Evolutionary conservation across 2,113 vertebrate genomes (phyloP), one percentile per base, ranked within the genome.

Genomic region (Toxotes jaculatrix): DNA sequence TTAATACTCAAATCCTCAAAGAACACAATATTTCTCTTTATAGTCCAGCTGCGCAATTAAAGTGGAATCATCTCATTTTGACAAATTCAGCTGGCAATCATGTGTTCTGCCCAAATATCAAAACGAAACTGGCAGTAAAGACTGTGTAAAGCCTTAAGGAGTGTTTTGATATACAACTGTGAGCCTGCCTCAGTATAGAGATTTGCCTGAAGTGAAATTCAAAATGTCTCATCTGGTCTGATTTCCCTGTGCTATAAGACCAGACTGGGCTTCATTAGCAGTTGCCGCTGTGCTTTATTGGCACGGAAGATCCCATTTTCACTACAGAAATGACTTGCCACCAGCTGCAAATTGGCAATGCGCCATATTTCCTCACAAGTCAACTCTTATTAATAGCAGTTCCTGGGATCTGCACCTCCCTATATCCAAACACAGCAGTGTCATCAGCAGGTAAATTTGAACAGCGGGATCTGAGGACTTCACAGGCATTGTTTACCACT

Each of bases 261-360:
- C 80, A 80, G 84, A 84, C 79, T 74, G 75, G 85, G 72, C 86
- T 84, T 88, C 88, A 92, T 93, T 92, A 90, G 80, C 85, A 55
- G 77, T 77, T n/a, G 83, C 72, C n/a, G 64, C 71, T 74, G 72
- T 55, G 76, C 83, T 90, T 91, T 88, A 89, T 86, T 92, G 89
- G 84, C 92, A 88, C 63, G 40, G 84, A 89, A 83, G 87, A 89
- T 93, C 83, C 86, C 84, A 90, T 93, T 92, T 90, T 91, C 84
- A 83, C 86, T 21, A 38, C 77, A 87, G 85, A 91, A 77, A 90
- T 84, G 74, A 93, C 86, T 92, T 57, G 82, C 89, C 87, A 82
- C 74, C 86, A 85, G 83, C 81, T 83, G 82, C 88, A 91, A 92
- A 93, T 91, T 92, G 92, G 93, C 90, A 91, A 74, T 14, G 88